Percentiles rank a stretch among this genome's conserved stretches.
These are phyloP conservation scores for Gonocerus acuteangulatus DNA, from an alignment of 2,888 invertebrate species.

Conservation along the genomic window DNA sequence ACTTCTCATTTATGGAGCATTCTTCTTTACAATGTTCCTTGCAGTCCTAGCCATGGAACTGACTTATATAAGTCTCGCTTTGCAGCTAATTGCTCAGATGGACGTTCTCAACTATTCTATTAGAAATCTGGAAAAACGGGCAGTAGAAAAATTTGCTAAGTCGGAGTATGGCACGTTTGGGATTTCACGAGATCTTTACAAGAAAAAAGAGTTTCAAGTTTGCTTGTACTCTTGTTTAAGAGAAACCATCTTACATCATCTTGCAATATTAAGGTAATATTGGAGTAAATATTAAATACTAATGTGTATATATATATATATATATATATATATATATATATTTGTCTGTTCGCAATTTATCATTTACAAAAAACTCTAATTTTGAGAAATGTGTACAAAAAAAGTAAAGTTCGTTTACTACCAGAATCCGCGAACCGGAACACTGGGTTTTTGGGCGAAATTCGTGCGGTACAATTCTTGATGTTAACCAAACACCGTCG, in stretches of 20 bases:
- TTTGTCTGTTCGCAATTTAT: too few relatives aligned
- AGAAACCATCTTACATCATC: background rate
- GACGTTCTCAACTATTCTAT: background rate
- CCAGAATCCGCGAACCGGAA: too few relatives aligned
- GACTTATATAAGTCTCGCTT: background rate
- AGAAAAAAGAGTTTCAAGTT: background rate
- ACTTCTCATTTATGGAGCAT: background rate
- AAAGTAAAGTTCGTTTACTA: too few relatives aligned
- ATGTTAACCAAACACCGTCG: too few relatives aligned
- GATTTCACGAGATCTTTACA: too few relatives aligned
- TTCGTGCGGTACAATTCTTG: too few relatives aligned
- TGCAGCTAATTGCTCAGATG: background rate
- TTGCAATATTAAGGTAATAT: background rate
- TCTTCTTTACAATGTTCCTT: background rate
- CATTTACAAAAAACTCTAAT: too few relatives aligned
- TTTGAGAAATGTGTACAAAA: too few relatives aligned
- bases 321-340: too few relatives aligned
- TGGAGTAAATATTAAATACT: too few relatives aligned
- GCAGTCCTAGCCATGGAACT: background rate
- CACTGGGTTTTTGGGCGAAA: too few relatives aligned
- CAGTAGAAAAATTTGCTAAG: background rate
- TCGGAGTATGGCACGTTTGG: background rate
- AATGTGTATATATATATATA: too few relatives aligned
- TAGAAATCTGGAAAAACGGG: background rate
- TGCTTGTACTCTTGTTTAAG: background rate